Base-by-base conservation (phyloP, 2,888 invertebrate species). In the Parnassius orleans region DNA sequence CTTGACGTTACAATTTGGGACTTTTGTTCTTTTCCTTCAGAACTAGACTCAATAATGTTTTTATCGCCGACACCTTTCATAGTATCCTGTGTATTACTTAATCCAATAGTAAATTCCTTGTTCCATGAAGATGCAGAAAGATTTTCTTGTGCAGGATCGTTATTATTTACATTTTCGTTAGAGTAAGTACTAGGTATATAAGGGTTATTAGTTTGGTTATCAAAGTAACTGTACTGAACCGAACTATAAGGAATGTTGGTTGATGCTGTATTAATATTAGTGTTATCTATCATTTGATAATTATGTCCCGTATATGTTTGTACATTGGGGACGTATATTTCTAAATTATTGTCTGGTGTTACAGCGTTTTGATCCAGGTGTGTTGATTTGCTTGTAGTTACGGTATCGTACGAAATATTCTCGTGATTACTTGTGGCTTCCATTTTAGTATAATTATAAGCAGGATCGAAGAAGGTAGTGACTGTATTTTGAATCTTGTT, bases 391-490 rank as follows among this genome's bases (percentile, higher is more conserved):
- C 43, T 24, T 33, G 33, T 24, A 9, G 33, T 47, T 9, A 14
- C n/a, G 1, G 9, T 46, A 55, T 57, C 51, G 44, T 56, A 33
- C 10, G 19, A 14, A 9, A 42, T 19, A 48, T 65, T 55, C 74
- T 61, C 2, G 55, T 56, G 72, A 63, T 72, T 60, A 75, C 73
- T 47, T 73, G 71, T 46, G 9, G 69, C 66, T 10, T 79, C 77
- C 9, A 72, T 70, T 71, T 79, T 81, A 12, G 66, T 65, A n/a
- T 78, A 77, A 72, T 87, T 89, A 62, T 84, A 90, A 59, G 77
- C 79, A 0, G 92, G 91, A 74, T 92, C 92, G 53, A 92, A 92
- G 69, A 92, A 92, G 0, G 87, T 90, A 0, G 91, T 90, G 3
- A 92, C 90, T 3, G 78, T 87, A 71, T 79, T 87, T 73, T 91